Conservation (phyloP, 2,113 vertebrate genomes). For the Calyptommatus sinebrachiatus region DNA sequence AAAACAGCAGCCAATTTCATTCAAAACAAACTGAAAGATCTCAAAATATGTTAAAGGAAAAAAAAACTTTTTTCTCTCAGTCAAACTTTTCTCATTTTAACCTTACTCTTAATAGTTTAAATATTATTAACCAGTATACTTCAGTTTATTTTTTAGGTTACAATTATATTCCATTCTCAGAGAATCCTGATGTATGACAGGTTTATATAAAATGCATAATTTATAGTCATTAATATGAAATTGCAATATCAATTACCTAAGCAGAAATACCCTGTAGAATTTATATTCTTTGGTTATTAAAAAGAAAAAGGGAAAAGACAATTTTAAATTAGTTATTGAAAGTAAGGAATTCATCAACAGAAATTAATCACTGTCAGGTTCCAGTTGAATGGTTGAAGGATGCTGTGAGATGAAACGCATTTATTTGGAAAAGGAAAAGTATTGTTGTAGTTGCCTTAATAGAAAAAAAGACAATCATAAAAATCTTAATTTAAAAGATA, state of each 20-base stretch:
- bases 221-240: conserved; percentile 69
- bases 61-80: conserved; percentile 23
- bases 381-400: conserved; percentile 42
- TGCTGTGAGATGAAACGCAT: conserved; percentile 57
- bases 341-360: conserved; percentile 67
- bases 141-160: conserved; percentile 17
- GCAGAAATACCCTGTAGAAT: conserved; percentile 65
- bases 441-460: conserved; percentile 70
- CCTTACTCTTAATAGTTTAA: conserved; percentile 39
- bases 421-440: conserved; percentile 73
- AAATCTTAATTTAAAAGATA: conserved; percentile 76
- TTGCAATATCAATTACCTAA: conserved; percentile 71
- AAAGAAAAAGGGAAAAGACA: conserved; percentile 54
- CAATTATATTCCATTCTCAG: conserved; percentile 1
- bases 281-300: conserved; percentile 71
- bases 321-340: conserved; percentile 73
- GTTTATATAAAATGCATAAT: conserved; percentile 63
- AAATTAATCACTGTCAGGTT: conserved; percentile 75
- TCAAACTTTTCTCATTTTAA: conserved; percentile 35
- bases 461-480: conserved; percentile 79
- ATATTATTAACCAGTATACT: conserved; percentile 48
- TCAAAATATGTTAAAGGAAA: background rate
- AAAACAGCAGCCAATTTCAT: background rate
- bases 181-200: conserved; percentile 52
- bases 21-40: background rate